These are phyloP conservation scores for Timema cristinae DNA, from an alignment of 2,888 invertebrate genomes.

Conservation along the genomic window DNA sequence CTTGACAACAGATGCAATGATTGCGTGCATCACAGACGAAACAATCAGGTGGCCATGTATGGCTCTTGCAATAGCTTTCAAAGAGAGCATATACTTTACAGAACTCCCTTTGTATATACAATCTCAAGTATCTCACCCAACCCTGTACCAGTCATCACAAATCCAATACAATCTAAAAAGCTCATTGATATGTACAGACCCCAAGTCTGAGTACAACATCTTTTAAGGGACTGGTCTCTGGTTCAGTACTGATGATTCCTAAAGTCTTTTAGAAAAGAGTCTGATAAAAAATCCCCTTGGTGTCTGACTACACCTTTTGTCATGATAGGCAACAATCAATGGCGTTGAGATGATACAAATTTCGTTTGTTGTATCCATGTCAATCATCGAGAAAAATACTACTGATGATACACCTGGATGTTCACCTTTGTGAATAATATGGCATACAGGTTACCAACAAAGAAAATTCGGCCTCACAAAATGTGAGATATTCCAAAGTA, in stretches of 20 bases:
- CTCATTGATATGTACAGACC: conserved; percentile 5
- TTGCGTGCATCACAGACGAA: not conserved
- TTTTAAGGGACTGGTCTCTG: not conserved
- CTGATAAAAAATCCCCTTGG: not conserved
- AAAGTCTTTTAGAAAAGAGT: not conserved
- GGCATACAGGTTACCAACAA: not conserved
- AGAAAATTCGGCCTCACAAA: not conserved
- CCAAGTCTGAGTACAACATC: not conserved
- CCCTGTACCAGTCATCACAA: conserved; percentile 6
- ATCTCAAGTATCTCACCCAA: conserved; percentile 1
- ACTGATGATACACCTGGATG: conserved; percentile 1
- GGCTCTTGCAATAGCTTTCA: conserved; percentile 8
- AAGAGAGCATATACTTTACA: not conserved
- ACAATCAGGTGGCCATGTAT: conserved; percentile 7
- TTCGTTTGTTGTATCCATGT: conserved; percentile 8
- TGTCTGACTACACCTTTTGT: not conserved
- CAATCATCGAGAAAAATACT: not conserved
- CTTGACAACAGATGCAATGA: not conserved
- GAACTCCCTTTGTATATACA: not conserved
- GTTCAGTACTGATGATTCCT: conserved; percentile 1
- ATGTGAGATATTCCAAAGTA: conserved; percentile 9
- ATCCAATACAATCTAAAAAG: conserved; percentile 1
- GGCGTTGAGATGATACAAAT: not conserved
- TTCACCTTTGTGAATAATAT: conserved; percentile 11
- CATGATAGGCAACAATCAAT: conserved; percentile 7